Percentiles rank a stretch among this genome's conserved stretches.
These are phyloP conservation scores for Ptychadena robeensis DNA, from an alignment of 2,797 vertebrate species.

Conservation along the genomic window DNA sequence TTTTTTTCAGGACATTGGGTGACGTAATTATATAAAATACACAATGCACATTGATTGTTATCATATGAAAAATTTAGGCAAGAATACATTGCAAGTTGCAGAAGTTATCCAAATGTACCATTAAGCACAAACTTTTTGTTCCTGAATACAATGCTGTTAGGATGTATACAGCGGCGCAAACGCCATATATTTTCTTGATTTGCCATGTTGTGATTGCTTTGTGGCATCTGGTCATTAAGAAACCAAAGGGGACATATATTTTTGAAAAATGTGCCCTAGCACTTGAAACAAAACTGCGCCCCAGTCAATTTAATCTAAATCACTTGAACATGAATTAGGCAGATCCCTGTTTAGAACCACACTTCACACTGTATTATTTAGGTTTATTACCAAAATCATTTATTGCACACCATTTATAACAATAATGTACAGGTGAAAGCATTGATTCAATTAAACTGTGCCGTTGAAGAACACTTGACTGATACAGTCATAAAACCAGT, in stretches of 20 bases:
- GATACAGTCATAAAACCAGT: conserved; percentile 68
- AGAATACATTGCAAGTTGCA: conserved; percentile 14
- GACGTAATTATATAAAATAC: neutral
- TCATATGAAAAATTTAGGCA: neutral
- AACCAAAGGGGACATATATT: conserved; percentile 78
- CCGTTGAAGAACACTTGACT: conserved; percentile 60
- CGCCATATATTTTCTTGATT: conserved; percentile 70
- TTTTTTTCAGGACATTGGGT: neutral
- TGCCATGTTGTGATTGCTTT: conserved; percentile 67
- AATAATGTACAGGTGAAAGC: conserved; percentile 66
- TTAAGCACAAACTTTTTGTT: conserved; percentile 69
- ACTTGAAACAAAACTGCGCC: conserved; percentile 35
- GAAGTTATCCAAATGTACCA: conserved; percentile 65
- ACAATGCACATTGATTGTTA: neutral
- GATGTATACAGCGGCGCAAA: conserved; percentile 71
- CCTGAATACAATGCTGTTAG: conserved; percentile 58
- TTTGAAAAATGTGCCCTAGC: conserved; percentile 69
- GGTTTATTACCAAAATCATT: conserved; percentile 75
- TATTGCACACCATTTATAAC: conserved; percentile 73
- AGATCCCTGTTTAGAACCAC: conserved; percentile 68
- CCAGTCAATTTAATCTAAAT: conserved; percentile 66
- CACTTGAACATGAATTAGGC: conserved; percentile 74
- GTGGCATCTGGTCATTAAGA: conserved; percentile 75
- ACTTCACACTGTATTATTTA: conserved; percentile 74
- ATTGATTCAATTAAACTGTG: conserved; percentile 70